These are phyloP conservation scores for Zapornia atra DNA, from an alignment of 2,113 vertebrate genomes.

Conservation along the genomic window DNA sequence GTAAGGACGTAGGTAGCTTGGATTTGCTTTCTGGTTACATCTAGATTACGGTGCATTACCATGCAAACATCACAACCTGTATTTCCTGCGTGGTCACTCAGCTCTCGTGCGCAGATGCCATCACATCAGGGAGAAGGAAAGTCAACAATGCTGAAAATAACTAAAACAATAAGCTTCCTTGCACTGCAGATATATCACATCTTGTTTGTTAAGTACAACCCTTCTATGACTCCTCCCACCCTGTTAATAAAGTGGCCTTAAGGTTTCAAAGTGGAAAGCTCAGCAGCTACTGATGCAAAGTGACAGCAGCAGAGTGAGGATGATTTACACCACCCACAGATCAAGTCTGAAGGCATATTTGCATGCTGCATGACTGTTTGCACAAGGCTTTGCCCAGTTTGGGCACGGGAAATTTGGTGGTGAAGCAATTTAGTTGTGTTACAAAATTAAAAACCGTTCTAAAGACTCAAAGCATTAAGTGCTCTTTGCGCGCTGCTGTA, in stretches of 20 bases:
- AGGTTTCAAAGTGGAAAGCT: not conserved
- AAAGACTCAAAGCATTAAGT: not conserved
- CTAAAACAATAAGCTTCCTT: not conserved
- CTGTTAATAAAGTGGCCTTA: not conserved
- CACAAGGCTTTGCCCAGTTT: not conserved
- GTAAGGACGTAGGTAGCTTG: not conserved
- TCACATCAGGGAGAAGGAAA: not conserved
- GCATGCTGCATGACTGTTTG: not conserved
- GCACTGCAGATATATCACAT: not conserved
- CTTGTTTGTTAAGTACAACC: not conserved
- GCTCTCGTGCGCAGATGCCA: not conserved
- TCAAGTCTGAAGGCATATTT: not conserved
- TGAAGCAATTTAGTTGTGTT: not conserved
- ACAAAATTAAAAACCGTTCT: constrained; percentile 5
- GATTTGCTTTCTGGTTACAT: not conserved
- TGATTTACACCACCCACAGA: not conserved
- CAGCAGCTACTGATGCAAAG: not conserved
- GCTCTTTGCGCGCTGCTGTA: not conserved
- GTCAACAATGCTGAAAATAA: not conserved
- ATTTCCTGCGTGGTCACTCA: not conserved
- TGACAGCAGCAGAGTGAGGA: not conserved
- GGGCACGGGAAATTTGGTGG: not conserved
- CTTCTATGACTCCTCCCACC: not conserved
- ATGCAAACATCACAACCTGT: not conserved
- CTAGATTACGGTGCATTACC: not conserved